These are phyloP conservation scores for Cephalopachus bancanus DNA, from an alignment of 2,797 vertebrate species.

Conservation along the genomic window DNA sequence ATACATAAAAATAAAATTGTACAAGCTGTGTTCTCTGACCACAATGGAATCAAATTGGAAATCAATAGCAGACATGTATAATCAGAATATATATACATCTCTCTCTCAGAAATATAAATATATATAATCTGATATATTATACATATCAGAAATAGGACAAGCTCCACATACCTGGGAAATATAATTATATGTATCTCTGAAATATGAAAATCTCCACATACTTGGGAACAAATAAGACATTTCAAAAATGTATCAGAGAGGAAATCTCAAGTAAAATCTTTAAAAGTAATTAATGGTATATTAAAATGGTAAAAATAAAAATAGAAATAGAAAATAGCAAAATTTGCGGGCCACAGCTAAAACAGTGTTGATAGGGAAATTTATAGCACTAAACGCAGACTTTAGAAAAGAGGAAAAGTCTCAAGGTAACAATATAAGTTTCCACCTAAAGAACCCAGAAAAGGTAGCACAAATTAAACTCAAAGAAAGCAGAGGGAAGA, in stretches of 20 bases:
- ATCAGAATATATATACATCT: neutral
- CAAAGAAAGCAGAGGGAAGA: conserved; percentile 10
- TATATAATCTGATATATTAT: neutral
- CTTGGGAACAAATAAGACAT: conserved; percentile 6
- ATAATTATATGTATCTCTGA: neutral
- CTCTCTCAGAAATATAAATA: neutral
- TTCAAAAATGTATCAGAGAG: conserved; percentile 12
- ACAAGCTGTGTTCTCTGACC: no score
- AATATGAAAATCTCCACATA: conserved; percentile 4
- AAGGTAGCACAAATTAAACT: neutral
- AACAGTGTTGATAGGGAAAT: neutral
- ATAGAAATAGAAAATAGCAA: neutral
- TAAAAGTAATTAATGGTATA: neutral
- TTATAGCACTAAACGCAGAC: neutral
- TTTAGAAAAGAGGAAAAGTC: neutral
- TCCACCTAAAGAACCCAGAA: neutral
- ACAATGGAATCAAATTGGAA: neutral
- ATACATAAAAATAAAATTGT: no score
- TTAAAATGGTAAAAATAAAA: neutral
- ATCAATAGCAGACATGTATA: neutral
- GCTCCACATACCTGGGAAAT: no score
- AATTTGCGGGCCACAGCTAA: neutral
- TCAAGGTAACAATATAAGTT: neutral
- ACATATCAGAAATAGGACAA: no score
- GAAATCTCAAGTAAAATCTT: neutral